These are phyloP conservation scores for Zoanthus sociatus DNA, from an alignment of 92 coral and sea anemone species.

Conservation along the genomic window DNA sequence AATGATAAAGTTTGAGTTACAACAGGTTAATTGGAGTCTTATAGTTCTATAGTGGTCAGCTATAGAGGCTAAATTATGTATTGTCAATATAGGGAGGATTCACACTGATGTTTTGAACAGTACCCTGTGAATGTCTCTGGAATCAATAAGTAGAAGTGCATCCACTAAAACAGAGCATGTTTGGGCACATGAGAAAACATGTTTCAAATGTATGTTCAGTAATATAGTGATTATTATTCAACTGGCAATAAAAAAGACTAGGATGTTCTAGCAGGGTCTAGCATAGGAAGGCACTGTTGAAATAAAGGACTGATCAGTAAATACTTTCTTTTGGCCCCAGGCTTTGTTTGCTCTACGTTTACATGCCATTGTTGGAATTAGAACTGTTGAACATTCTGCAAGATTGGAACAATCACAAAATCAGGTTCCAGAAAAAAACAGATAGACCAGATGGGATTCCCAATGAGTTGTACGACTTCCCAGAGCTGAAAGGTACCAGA, in stretches of 20 bases:
- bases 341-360: conserved; percentile 14
- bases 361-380: conserved; percentile 25
- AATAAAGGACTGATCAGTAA: conserved; percentile 6
- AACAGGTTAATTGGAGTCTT: conserved; percentile 4
- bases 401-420: conserved; percentile 62
- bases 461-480: conserved; percentile 55
- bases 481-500: conserved; percentile 33
- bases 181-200: conserved; percentile 5
- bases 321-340: conserved; percentile 14
- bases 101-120: conserved; percentile 1
- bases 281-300: conserved; percentile 6
- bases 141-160: conserved; percentile 2
- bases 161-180: conserved; percentile 2
- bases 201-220: conserved; percentile 6
- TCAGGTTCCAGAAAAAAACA: conserved; percentile 56
- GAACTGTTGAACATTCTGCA: conserved; percentile 23
- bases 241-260: conserved; percentile 2
- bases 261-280: conserved; percentile 9
- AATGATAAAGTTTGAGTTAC: conserved; percentile 6
- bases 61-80: conserved; percentile 6
- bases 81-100: conserved; percentile 7
- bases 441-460: conserved; percentile 64
- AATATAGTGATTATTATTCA: neutral
- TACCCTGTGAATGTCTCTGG: conserved; percentile 9
- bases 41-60: neutral